A percentile compares a stretch with the other conserved stretches of the same genome.
phyloP scores from a whole-genome alignment of 2,888 invertebrate species.

The Anarsia innoxiella region DNA sequence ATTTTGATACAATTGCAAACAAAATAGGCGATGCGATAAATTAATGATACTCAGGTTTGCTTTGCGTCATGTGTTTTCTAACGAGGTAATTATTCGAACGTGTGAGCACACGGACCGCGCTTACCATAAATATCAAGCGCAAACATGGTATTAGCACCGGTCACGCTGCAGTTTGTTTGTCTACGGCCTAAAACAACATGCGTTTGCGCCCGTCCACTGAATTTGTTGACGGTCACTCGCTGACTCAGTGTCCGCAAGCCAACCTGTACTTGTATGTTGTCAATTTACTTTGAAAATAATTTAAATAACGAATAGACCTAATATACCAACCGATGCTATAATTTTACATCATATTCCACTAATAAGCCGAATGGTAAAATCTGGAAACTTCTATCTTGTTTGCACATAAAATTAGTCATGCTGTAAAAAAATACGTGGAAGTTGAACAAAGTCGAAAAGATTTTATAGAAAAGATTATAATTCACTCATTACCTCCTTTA shows the following conservation, averaged over 20 bases:
- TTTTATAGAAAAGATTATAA: no score
- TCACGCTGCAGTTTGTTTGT: slow-evolving; percentile 68
- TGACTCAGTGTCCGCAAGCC: slow-evolving; percentile 51
- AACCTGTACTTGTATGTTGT: no score
- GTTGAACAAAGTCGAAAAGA: no score
- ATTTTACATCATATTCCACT: no score
- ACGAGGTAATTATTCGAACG: slow-evolving; percentile 70
- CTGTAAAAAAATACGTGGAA: no score
- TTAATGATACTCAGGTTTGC: slow-evolving; percentile 37
- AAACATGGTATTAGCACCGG: slow-evolving; percentile 70
- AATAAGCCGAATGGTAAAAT: no score
- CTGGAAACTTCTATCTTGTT: no score
- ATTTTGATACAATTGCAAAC: slow-evolving; percentile 25
- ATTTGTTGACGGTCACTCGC: slow-evolving; percentile 65
- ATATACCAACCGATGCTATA: no score
- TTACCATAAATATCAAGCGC: slow-evolving; percentile 67
- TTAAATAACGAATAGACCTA: no score
- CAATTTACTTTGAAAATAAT: no score
- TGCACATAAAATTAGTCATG: no score
- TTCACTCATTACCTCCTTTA: no score
- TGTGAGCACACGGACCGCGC: slow-evolving; percentile 46
- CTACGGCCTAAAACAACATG: slow-evolving; percentile 71
- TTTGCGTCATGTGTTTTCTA: slow-evolving; percentile 54
- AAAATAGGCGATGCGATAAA: slow-evolving; percentile 26
- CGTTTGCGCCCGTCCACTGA: slow-evolving; percentile 63